Conservation (phyloP, 2,888 invertebrate species). For the Limnephilus marmoratus region DNA sequence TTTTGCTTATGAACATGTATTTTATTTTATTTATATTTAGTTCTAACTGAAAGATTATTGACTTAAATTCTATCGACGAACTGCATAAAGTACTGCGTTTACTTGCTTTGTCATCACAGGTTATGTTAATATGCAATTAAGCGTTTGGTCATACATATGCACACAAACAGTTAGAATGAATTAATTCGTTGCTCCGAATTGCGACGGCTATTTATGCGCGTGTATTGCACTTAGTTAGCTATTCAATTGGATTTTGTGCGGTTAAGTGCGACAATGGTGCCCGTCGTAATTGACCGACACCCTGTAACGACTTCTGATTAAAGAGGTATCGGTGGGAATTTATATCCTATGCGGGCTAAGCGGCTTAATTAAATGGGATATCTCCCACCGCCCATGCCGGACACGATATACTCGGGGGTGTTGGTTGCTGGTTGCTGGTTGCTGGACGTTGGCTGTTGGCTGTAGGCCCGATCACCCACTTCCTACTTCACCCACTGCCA, state of each 20-base stretch:
- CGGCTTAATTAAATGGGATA: slow-evolving; percentile 58
- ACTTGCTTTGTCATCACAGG: background rate
- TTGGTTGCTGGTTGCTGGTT: background rate
- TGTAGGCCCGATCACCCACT: background rate
- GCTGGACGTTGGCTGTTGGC: background rate
- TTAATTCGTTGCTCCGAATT: background rate
- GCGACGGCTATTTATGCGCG: background rate
- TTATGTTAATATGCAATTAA: background rate
- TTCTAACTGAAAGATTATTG: background rate
- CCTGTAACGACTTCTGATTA: slow-evolving; percentile 58
- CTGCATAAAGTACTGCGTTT: background rate
- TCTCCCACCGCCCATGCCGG: background rate
- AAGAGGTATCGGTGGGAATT: slow-evolving; percentile 60
- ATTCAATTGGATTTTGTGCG: slow-evolving; percentile 16
- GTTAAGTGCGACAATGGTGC: background rate
- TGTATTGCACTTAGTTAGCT: background rate
- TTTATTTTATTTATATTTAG: too few species aligned
- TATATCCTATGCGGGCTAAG: slow-evolving; percentile 56
- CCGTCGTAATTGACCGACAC: slow-evolving; percentile 32
- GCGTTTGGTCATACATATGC: background rate
- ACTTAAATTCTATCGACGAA: background rate
- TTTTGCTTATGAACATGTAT: too few species aligned
- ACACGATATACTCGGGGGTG: background rate
- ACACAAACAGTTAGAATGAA: background rate
- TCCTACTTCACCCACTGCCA: background rate